phyloP scores from a whole-genome alignment of 2,797 vertebrate species.

The Lycodopsis pacificus region DNA sequence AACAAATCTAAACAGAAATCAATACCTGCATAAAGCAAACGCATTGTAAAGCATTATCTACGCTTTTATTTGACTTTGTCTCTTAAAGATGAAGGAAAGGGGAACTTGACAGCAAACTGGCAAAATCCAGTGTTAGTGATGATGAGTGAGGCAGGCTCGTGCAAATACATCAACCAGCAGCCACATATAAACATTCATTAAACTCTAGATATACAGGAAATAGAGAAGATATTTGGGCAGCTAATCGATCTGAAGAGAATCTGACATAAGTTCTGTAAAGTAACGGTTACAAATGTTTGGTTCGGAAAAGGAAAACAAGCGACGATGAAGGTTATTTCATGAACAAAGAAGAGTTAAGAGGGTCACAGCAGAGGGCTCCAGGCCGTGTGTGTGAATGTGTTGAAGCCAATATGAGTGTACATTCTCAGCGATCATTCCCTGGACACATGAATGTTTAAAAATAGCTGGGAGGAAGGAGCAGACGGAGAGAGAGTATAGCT shows the following conservation, averaged over 20 bases:
- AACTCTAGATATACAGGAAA: background rate
- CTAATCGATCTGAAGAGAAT: background rate
- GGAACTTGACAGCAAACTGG: background rate
- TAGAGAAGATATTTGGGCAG: background rate
- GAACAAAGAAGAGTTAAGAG: slow-evolving; percentile 12
- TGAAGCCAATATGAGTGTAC: background rate
- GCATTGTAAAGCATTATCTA: slow-evolving; percentile 17
- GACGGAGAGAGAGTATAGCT: slow-evolving; percentile 3
- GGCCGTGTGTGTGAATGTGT: background rate
- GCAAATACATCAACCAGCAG: slow-evolving; percentile 32
- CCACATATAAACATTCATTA: slow-evolving; percentile 8
- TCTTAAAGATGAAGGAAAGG: background rate
- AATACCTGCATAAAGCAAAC: slow-evolving; percentile 16
- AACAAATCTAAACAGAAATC: slow-evolving; percentile 31
- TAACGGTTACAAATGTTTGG: background rate
- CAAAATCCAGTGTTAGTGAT: slow-evolving; percentile 38
- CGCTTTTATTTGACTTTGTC: slow-evolving; percentile 5
- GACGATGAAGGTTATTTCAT: slow-evolving; percentile 27
- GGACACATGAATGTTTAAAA: slow-evolving; percentile 38
- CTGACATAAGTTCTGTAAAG: background rate
- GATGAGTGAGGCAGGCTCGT: slow-evolving; percentile 42
- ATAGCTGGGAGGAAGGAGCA: slow-evolving; percentile 16
- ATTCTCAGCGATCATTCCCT: slow-evolving; percentile 2
- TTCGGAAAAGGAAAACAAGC: background rate
- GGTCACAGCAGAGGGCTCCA: background rate